Base-by-base conservation (phyloP, 1,140 invertebrate species). In the Zaprionus tsacasi region DNA sequence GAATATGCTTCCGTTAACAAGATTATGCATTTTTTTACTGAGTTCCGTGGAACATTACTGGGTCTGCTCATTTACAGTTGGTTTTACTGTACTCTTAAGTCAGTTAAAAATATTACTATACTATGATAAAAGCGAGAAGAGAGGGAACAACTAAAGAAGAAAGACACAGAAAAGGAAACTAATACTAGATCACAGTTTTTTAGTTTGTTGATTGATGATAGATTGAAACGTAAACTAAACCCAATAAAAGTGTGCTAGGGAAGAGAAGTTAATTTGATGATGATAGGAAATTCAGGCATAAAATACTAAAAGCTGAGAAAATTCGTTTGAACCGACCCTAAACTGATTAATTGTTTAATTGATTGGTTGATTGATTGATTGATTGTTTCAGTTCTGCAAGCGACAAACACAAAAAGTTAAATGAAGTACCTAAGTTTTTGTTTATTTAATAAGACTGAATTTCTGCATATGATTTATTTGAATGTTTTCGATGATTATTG, bases 401-500 rank as follows among this genome's bases (percentile, higher is more conserved):
- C 48, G 30, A 52, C 13, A 64, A 38, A 25, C 35, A 50, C 33
- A 50, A 50, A 11, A 50, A 50, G 45, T 50, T 50, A 25, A 50
- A 67, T 43, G 13, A 70, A 35, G 89, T 91, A 91, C 82, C 83
- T 91, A 86, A 89, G 86, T 91, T 91, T 89, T 85, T 79, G 81
- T 91, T 91, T 87, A 76, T 91, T 91, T 91, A 79, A 91, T 82
- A 91, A 91, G 90, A 91, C 90, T 91, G 90, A 91, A 91, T 90
- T 91, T 82, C 81, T 87, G 79, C 80, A 79, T 88, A 89, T 89
- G 61, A 89, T 85, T 88, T 88, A 67, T 72, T 81, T 56, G 40
- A 70, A 72, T 60, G 36, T 50, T 67, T 72, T 27, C 21, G 52
- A 61, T 56, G 61, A 75, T 71, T 71, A 65, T 54, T 76, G 68